These are phyloP conservation scores for Urocitellus parryii DNA, from an alignment of 2,113 vertebrate genomes.

Conservation along the genomic window DNA sequence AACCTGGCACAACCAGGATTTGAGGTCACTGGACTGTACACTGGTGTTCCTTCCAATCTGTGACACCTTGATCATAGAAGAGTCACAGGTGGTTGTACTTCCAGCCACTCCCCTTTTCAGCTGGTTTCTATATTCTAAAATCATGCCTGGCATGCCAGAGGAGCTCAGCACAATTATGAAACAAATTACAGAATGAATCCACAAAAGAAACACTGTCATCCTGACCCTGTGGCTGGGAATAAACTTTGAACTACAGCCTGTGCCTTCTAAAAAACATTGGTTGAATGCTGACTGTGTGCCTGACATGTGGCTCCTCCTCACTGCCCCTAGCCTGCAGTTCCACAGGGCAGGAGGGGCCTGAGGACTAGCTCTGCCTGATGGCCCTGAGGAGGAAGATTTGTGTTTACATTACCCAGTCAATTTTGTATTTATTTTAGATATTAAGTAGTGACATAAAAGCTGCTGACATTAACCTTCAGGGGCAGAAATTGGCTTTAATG, in stretches of 20 bases:
- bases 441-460: conserved; percentile 85
- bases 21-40: background rate
- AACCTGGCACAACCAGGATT: background rate
- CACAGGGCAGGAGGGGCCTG: background rate
- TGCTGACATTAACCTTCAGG: conserved; percentile 85
- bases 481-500: conserved; percentile 87
- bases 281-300: background rate
- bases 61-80: rapidly evolving
- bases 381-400: conserved; percentile 31
- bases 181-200: background rate
- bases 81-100: too few species aligned
- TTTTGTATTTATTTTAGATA: conserved; percentile 87
- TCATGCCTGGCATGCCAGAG: background rate
- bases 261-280: background rate
- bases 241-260: background rate
- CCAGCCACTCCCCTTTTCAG: rapidly evolving
- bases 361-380: background rate
- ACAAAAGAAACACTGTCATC: background rate
- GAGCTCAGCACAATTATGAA: background rate
- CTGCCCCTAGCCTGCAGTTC: background rate
- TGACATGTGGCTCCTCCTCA: background rate
- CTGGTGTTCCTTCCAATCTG: background rate
- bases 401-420: conserved; percentile 78
- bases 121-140: background rate
- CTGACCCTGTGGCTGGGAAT: background rate